A percentile compares a stretch with the other conserved stretches of the same genome.
phyloP scores from a whole-genome alignment of 2,797 vertebrate species.

The Chaetodon trifasciatus region DNA sequence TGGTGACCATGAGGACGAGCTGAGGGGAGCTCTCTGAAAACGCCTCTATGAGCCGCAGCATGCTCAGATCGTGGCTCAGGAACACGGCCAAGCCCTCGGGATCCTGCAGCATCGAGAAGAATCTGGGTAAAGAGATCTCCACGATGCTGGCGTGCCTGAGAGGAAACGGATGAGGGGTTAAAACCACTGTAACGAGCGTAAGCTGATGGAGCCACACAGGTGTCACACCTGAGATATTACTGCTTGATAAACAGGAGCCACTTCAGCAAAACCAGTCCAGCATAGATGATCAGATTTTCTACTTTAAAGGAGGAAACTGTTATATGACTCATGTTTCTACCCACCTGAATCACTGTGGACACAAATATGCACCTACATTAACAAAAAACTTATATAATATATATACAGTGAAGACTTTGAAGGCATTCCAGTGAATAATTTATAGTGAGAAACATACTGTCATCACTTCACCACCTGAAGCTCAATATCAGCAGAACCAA shows the following conservation, averaged over 20 bases:
- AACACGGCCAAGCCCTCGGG: constrained; percentile 55
- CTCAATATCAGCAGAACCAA: no score
- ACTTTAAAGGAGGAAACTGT: neutral
- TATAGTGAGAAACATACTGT: no score
- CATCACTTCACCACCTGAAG: no score
- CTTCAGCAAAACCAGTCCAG: neutral
- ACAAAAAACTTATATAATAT: neutral
- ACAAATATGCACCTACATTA: neutral
- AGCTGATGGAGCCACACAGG: neutral
- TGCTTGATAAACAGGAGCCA: neutral
- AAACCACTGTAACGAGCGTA: neutral
- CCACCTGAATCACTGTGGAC: neutral
- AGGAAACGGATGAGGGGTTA: neutral
- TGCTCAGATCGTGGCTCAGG: constrained; percentile 89
- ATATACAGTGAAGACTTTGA: no score
- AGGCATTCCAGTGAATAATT: no score
- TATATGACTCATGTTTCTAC: neutral
- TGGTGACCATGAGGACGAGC: constrained; percentile 87
- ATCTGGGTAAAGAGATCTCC: constrained; percentile 47
- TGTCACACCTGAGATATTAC: neutral
- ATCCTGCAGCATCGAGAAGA: fast-evolving
- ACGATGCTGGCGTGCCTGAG: constrained; percentile 73
- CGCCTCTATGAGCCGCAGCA: constrained; percentile 92
- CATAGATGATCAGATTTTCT: neutral
- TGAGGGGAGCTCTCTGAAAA: constrained; percentile 93